A percentile compares a stretch with the other conserved stretches of the same genome.
Evolutionary conservation across 2,113 vertebrate species (phyloP).

Genomic region (Dryoscopus gambensis): DNA sequence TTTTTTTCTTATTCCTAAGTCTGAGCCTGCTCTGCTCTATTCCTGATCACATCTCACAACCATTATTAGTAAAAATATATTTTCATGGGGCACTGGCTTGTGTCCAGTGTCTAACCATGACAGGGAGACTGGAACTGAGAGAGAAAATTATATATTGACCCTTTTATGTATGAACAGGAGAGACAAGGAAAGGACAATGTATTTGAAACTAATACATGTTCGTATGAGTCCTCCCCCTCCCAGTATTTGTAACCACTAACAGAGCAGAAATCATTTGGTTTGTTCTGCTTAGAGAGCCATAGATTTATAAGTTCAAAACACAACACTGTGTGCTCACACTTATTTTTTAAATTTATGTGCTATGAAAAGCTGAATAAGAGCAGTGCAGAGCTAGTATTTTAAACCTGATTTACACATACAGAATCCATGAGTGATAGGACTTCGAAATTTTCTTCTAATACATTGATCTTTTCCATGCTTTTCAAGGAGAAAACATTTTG

Average conservation of each 20-base stretch:
- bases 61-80: too few species aligned
- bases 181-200: background rate
- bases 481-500: constrained; percentile 67
- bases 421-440: background rate
- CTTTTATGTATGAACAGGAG: background rate
- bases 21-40: too few species aligned
- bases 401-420: background rate
- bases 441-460: background rate
- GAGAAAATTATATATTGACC: background rate
- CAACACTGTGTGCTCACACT: background rate
- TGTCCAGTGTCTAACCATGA: too few species aligned
- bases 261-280: background rate
- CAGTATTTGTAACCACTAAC: background rate
- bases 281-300: background rate
- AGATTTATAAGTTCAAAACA: background rate
- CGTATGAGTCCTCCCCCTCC: background rate
- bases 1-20: too few species aligned
- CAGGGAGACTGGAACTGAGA: background rate
- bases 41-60: too few species aligned
- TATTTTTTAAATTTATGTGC: background rate
- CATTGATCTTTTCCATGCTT: background rate
- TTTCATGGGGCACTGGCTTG: too few species aligned
- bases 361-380: background rate
- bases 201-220: background rate
- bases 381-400: background rate